phyloP scores from a whole-genome alignment of 2,888 invertebrate genomes.

The Cryptocephalus primarius region DNA sequence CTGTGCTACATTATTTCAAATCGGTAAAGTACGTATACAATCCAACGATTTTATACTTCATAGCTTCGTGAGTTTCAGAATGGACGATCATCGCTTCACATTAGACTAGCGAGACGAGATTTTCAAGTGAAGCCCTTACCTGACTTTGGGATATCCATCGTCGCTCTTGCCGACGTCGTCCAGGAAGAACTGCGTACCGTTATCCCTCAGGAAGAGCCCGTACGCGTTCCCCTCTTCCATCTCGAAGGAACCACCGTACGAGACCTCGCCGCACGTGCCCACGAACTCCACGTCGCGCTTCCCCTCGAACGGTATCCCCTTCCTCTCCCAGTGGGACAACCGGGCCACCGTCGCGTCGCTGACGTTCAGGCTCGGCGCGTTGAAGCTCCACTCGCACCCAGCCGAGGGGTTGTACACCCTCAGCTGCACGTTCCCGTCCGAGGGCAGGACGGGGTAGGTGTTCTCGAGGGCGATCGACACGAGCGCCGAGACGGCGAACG shows the following conservation, averaged over 20 bases:
- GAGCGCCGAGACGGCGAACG: conserved; percentile 83
- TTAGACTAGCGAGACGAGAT: too few relatives aligned
- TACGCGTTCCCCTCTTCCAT: conserved; percentile 13
- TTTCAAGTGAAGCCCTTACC: conserved; percentile 30
- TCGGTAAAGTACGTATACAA: too few relatives aligned
- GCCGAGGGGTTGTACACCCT: conserved; percentile 59
- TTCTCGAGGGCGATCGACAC: conserved; percentile 70
- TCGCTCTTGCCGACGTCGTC: conserved; percentile 44
- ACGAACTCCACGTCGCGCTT: conserved; percentile 4
- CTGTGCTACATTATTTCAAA: too few relatives aligned
- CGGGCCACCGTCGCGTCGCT: background rate
- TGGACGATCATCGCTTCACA: too few relatives aligned
- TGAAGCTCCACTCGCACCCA: conserved; percentile 29
- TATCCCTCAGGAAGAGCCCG: conserved; percentile 14
- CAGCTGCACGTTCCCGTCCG: conserved; percentile 48
- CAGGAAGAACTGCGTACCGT: conserved; percentile 19
- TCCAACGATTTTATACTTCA: too few relatives aligned
- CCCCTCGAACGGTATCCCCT: conserved; percentile 4
- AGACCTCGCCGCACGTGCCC: background rate
- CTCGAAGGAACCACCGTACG: background rate
- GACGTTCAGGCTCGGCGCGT: background rate
- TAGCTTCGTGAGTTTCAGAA: too few relatives aligned
- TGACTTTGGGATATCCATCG: conserved; percentile 44
- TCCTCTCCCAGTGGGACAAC: conserved; percentile 8
- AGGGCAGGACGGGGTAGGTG: conserved; percentile 49